These are phyloP conservation scores for Esox niger DNA, from an alignment of 2,113 vertebrate genomes.

Conservation along the genomic window DNA sequence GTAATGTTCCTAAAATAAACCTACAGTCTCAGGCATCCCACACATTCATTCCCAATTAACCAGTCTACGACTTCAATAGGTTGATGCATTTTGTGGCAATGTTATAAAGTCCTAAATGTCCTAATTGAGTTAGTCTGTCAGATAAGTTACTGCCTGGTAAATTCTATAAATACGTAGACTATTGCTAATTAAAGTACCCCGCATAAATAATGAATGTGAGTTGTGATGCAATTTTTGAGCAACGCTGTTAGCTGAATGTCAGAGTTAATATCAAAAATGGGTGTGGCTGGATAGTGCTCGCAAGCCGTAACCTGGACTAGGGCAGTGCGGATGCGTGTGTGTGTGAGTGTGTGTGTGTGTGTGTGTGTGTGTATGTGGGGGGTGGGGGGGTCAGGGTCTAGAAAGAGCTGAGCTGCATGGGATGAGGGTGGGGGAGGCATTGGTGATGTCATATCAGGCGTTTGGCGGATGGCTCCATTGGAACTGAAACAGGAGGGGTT, in stretches of 20 bases:
- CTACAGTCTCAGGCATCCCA: too few relatives aligned
- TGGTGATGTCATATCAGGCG: slow-evolving; percentile 59
- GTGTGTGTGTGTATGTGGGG: slow-evolving; percentile 11
- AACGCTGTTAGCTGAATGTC: background rate
- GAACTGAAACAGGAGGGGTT: slow-evolving; percentile 61
- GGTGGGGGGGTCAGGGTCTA: slow-evolving; percentile 20
- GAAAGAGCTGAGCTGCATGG: slow-evolving; percentile 21
- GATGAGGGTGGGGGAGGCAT: slow-evolving; percentile 37
- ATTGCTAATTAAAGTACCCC: background rate
- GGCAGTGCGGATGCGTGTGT: background rate
- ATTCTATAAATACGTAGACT: background rate
- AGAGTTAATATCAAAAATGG: background rate
- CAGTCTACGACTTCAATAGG: background rate
- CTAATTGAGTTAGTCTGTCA: too few relatives aligned
- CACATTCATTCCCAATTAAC: too few relatives aligned
- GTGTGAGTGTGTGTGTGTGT: background rate
- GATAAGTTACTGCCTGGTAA: too few relatives aligned
- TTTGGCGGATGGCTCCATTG: slow-evolving; percentile 32
- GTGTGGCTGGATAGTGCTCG: background rate
- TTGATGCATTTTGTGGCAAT: slow-evolving; percentile 16
- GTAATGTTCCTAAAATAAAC: background rate
- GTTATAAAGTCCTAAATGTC: background rate
- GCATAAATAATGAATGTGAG: too few relatives aligned
- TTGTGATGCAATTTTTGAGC: background rate
- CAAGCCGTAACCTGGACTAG: background rate